Percentiles rank a stretch among this genome's conserved stretches.
These are phyloP conservation scores for Macrosoma leucophasiata DNA, from an alignment of 2,888 invertebrate genomes.

Conservation along the genomic window DNA sequence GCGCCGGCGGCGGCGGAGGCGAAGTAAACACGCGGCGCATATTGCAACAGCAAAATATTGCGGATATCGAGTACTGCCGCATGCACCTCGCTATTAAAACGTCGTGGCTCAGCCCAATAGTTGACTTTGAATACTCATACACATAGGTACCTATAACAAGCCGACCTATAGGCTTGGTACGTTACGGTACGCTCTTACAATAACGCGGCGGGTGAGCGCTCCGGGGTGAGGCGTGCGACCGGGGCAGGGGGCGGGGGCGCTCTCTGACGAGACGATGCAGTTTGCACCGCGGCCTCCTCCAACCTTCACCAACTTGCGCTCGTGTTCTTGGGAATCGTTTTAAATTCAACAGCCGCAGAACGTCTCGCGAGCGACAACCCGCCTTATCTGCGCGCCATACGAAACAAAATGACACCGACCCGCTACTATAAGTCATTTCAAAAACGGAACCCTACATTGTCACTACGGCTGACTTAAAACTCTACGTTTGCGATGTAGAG, in stretches of 20 bases:
- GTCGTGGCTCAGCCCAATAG: constrained; percentile 64
- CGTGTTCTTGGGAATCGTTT: constrained; percentile 75
- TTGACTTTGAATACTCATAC: constrained; percentile 61
- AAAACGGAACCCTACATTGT: constrained; percentile 46
- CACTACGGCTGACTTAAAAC: constrained; percentile 48
- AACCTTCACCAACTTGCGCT: constrained; percentile 73
- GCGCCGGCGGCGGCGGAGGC: no score
- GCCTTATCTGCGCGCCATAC: constrained; percentile 43
- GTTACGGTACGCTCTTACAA: constrained; percentile 43
- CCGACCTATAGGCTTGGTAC: no score
- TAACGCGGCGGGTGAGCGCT: constrained; percentile 47
- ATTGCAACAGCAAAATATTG: constrained; percentile 49
- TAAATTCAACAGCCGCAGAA: constrained; percentile 72
- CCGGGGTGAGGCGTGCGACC: constrained; percentile 26
- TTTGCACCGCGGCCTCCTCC: constrained; percentile 73
- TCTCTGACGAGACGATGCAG: constrained; percentile 72
- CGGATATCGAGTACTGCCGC: constrained; percentile 45
- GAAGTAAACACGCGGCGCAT: constrained; percentile 34
- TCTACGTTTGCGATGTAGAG: constrained; percentile 43
- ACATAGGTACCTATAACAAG: constrained; percentile 35
- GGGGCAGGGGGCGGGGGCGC: constrained; percentile 39
- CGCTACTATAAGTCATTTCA: constrained; percentile 55
- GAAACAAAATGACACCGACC: constrained; percentile 43
- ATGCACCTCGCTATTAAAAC: constrained; percentile 55
- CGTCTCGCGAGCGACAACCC: constrained; percentile 44